These are phyloP conservation scores for Enteromius anoplus DNA, from an alignment of 2,797 vertebrate genomes.

Conservation along the genomic window DNA sequence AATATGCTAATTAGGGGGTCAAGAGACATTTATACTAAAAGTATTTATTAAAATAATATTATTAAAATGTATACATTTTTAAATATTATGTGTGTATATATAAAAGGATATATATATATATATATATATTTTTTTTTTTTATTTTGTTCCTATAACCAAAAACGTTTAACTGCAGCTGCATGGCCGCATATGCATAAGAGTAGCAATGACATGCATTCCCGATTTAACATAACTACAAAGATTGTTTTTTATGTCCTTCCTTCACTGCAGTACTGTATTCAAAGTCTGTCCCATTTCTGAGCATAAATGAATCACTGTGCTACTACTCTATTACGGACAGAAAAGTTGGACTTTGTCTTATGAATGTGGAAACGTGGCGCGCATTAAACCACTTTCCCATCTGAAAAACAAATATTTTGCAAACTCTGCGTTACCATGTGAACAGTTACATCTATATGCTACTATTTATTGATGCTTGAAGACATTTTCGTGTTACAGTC, in stretches of 20 bases:
- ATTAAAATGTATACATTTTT: no score
- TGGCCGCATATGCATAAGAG: not conserved
- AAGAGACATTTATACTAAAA: not conserved
- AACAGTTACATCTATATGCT: not conserved
- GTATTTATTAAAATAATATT: not conserved
- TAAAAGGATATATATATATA: no score
- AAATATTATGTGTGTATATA: no score
- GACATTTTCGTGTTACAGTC: not conserved
- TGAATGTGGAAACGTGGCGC: not conserved
- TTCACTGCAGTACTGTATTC: not conserved
- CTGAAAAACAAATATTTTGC: constrained; percentile 16
- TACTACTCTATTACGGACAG: not conserved
- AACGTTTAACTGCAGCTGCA: not conserved
- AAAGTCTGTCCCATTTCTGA: not conserved
- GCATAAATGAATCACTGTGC: not conserved
- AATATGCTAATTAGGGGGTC: no score
- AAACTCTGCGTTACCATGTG: not conserved
- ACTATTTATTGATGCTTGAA: not conserved
- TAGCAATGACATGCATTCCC: not conserved
- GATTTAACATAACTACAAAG: not conserved
- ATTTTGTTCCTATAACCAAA: not conserved
- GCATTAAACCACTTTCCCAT: not conserved
- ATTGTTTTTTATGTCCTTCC: not conserved
- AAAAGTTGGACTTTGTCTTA: constrained; percentile 46
- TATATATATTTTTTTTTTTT: no score